phyloP scores from a whole-genome alignment of 2,797 vertebrate genomes.

The Chloroceryle amazona region DNA sequence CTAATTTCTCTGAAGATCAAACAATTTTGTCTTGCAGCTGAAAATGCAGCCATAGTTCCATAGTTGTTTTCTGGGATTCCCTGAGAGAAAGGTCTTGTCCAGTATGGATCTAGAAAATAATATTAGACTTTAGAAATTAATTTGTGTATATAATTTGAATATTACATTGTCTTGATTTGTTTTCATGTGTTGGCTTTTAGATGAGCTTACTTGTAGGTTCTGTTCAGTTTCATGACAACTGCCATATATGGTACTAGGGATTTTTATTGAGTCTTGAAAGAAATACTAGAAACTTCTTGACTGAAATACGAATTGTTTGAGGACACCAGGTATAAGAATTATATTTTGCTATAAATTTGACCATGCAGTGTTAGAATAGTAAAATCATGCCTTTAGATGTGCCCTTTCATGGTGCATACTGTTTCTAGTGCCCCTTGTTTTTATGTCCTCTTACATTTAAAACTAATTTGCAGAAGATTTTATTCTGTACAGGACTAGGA shows the following conservation, averaged over 20 bases:
- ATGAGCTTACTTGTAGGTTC: background rate
- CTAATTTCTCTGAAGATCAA: background rate
- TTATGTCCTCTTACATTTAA: background rate
- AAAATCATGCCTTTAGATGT: background rate
- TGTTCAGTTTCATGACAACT: background rate
- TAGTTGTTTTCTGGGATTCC: background rate
- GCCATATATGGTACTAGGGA: background rate
- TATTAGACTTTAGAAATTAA: background rate
- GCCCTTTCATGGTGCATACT: background rate
- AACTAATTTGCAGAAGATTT: background rate
- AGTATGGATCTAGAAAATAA: background rate
- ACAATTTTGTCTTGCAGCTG: background rate
- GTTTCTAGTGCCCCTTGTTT: background rate
- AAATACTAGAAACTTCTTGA: background rate
- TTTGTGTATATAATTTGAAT: background rate
- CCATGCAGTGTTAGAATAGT: background rate
- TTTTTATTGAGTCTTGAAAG: background rate
- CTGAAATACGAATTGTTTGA: background rate
- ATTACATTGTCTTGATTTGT: background rate
- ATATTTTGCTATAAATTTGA: background rate
- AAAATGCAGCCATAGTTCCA: background rate
- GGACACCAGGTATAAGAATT: background rate
- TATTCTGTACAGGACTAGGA: background rate
- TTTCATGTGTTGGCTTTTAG: background rate
- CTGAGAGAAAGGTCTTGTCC: background rate